Conservation (phyloP, 2,113 vertebrate genomes). For the Gopherus flavomarginatus region DNA sequence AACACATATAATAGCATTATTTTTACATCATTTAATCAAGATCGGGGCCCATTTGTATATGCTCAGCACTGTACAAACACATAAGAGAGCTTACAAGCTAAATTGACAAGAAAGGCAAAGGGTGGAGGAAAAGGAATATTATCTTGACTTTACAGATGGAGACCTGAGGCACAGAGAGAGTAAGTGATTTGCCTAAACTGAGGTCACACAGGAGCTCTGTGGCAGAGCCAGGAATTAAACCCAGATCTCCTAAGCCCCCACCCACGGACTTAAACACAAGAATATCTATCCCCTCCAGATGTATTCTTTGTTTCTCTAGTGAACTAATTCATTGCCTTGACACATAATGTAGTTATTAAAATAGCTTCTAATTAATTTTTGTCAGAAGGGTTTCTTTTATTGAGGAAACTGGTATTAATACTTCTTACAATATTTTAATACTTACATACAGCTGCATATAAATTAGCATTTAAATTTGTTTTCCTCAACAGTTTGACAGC, state of each 20-base stretch:
- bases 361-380: not conserved
- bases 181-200: constrained; percentile 16
- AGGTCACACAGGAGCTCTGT: not conserved
- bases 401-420: not conserved
- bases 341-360: not conserved
- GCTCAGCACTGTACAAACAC: not conserved
- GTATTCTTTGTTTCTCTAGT: not conserved
- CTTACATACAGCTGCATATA: not conserved
- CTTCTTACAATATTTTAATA: not conserved
- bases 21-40: not conserved
- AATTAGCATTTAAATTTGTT: not conserved
- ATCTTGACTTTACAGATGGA: not conserved
- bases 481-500: not conserved
- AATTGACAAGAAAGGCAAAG: not conserved
- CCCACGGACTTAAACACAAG: not conserved
- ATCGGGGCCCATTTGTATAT: fast-evolving
- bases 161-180: not conserved
- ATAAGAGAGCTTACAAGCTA: not conserved
- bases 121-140: not conserved
- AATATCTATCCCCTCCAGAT: not conserved
- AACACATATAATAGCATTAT: not conserved
- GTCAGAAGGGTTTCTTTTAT: not conserved
- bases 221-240: not conserved
- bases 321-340: constrained; percentile 24
- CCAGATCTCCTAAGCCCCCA: not conserved